A percentile compares a stretch with the other conserved stretches of the same genome.
phyloP scores from a whole-genome alignment of 2,797 vertebrate species.

The Atherinosoma microstoma region DNA sequence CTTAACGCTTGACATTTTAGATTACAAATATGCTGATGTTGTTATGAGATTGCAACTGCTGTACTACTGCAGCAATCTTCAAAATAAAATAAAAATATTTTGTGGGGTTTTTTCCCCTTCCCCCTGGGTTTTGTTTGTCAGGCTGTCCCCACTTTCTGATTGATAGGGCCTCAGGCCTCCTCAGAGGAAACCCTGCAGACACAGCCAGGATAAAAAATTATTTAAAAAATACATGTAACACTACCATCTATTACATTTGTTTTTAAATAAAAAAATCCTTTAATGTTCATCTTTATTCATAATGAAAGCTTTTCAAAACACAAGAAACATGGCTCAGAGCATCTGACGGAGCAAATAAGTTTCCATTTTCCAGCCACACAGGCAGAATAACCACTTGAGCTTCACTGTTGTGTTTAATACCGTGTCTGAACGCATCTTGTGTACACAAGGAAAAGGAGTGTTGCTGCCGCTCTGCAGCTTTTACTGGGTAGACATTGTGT shows the following conservation, averaged over 20 bases:
- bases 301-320: constrained; percentile 7
- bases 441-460: constrained; percentile 11
- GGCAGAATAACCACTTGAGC: constrained; percentile 11
- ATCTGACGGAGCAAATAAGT: constrained; percentile 19
- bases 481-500: neutral
- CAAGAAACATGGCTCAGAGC: neutral
- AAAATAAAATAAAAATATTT: neutral
- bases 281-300: constrained; percentile 27
- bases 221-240: neutral
- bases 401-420: neutral
- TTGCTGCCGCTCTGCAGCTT: neutral
- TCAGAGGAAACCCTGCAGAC: constrained; percentile 13
- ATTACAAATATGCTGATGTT: neutral
- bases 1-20: neutral
- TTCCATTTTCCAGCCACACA: constrained; percentile 15
- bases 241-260: neutral
- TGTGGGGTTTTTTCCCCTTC: neutral
- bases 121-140: constrained; percentile 22
- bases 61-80: neutral
- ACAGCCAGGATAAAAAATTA: neutral
- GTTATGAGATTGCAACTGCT: neutral
- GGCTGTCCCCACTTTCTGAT: constrained; percentile 9
- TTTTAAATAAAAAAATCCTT: neutral
- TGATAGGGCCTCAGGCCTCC: constrained; percentile 23
- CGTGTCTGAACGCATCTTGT: constrained; percentile 6